phyloP scores from a whole-genome alignment of 2,797 vertebrate species.

The Schizopygopsis pylzovi region DNA sequence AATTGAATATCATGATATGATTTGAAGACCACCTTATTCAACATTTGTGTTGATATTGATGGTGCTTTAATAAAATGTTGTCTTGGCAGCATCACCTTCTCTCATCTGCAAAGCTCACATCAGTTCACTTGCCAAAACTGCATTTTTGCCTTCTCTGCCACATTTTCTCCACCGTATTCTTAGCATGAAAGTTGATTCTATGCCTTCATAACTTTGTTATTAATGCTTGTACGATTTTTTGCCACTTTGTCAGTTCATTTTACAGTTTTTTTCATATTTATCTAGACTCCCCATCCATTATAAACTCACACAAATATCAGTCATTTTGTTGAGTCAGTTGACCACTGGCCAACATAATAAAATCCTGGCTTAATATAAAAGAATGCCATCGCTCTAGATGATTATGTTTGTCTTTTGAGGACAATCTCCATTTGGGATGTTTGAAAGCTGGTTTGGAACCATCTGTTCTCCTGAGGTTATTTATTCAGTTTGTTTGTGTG shows the following conservation, averaged over 20 bases:
- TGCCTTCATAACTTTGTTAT: neutral
- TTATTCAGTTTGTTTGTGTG: conserved; percentile 24
- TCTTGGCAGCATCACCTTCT: conserved; percentile 3
- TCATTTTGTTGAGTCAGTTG: neutral
- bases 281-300: neutral
- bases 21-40: neutral
- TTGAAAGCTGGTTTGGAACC: conserved; percentile 14
- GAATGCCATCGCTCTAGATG: neutral
- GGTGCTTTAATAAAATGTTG: conserved; percentile 15
- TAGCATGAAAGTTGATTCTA: neutral
- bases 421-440: conserved; percentile 4
- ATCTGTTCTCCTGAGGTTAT: conserved; percentile 32
- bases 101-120: conserved; percentile 1
- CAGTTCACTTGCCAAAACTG: neutral
- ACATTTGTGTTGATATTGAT: neutral
- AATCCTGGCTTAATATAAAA: neutral
- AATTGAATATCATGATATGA: neutral
- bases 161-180: neutral
- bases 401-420: conserved; percentile 22
- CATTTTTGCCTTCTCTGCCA: neutral
- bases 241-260: neutral
- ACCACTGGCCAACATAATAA: conserved; percentile 3
- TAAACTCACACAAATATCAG: neutral
- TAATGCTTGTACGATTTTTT: neutral
- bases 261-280: neutral